A percentile compares a stretch with the other conserved stretches of the same genome.
Conservation (phyloP, 2,113 vertebrate genomes). For the Nycticryphes semicollaris region DNA sequence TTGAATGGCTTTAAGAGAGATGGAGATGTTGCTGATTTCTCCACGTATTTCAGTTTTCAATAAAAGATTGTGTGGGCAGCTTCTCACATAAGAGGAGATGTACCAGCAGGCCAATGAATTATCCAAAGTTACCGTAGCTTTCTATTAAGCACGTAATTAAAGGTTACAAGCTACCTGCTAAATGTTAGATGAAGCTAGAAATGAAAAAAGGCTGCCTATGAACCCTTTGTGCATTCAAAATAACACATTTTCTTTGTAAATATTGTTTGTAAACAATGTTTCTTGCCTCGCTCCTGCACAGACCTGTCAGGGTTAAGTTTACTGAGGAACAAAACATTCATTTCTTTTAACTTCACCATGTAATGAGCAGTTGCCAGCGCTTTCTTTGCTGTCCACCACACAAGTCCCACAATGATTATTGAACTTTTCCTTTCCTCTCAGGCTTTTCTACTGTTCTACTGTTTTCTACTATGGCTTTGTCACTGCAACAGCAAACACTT, state of each 20-base stretch:
- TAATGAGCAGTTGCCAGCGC: rapidly evolving
- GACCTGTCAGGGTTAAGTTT: neutral
- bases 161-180: neutral
- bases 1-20: neutral
- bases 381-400: neutral
- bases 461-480: neutral
- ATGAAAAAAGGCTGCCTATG: neutral
- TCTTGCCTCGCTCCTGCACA: neutral
- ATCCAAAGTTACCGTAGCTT: neutral
- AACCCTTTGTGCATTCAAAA: neutral
- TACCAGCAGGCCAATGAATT: neutral
- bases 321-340: rapidly evolving
- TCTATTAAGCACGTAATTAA: neutral
- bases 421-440: neutral
- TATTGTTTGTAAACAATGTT: neutral
- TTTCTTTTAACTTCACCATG: neutral
- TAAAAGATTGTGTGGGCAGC: neutral
- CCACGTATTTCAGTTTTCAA: neutral
- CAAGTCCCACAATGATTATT: neutral
- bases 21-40: neutral
- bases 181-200: neutral
- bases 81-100: neutral
- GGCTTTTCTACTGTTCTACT: neutral
- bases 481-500: neutral
- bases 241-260: neutral